These are phyloP conservation scores for Ochropleura plecta DNA, from an alignment of 2,888 invertebrate species.

Conservation along the genomic window DNA sequence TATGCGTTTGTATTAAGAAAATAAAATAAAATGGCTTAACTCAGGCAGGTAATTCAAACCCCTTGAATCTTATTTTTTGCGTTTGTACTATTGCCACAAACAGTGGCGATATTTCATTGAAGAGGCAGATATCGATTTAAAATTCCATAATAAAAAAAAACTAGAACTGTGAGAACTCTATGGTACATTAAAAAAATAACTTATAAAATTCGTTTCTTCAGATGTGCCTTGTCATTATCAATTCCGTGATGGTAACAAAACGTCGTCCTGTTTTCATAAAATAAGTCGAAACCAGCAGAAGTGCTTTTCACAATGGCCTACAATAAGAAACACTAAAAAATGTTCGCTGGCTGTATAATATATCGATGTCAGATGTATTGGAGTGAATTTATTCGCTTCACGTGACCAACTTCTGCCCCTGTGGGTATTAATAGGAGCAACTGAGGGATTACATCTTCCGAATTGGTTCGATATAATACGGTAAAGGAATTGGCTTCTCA, in stretches of 20 bases:
- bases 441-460: background rate
- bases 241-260: background rate
- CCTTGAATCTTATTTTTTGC: too few relatives aligned
- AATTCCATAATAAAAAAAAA: too few relatives aligned
- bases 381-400: constrained; percentile 37
- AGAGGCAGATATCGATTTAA: too few relatives aligned
- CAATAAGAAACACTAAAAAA: constrained; percentile 8
- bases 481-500: background rate
- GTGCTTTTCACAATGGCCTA: background rate
- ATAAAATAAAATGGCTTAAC: too few relatives aligned
- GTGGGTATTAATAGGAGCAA: background rate
- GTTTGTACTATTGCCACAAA: too few relatives aligned
- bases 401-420: constrained; percentile 12
- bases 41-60: too few relatives aligned
- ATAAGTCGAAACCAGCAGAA: constrained; percentile 6
- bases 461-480: background rate
- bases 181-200: too few relatives aligned
- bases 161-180: too few relatives aligned
- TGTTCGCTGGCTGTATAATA: constrained; percentile 4
- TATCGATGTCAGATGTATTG: constrained; percentile 26
- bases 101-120: too few relatives aligned
- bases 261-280: background rate
- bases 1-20: too few relatives aligned
- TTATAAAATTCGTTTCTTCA: background rate
- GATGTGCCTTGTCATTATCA: background rate